Conservation (phyloP, 2,113 vertebrate genomes). For the Tetrax tetrax region DNA sequence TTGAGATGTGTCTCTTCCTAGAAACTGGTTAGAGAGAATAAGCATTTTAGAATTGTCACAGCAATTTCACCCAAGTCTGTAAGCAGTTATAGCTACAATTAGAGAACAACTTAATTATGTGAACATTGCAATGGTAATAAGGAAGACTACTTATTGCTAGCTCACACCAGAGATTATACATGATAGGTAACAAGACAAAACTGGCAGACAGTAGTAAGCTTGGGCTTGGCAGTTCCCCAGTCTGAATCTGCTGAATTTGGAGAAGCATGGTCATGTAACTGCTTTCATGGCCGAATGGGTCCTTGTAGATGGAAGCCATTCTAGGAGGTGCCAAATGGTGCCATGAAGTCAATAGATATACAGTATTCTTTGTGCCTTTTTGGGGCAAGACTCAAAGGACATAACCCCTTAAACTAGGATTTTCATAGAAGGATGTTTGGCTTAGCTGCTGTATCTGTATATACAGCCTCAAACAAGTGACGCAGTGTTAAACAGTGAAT, state of each 20-base stretch:
- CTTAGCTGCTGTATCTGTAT: background rate
- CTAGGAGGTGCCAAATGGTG: background rate
- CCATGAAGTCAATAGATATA: background rate
- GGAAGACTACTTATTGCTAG: background rate
- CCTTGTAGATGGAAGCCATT: background rate
- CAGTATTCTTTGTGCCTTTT: background rate
- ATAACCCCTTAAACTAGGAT: background rate
- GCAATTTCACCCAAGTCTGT: constrained; percentile 34
- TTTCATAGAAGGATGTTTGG: background rate
- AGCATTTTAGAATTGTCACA: constrained; percentile 40
- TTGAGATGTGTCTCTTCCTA: background rate
- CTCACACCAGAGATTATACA: constrained; percentile 17
- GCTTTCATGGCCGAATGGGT: background rate
- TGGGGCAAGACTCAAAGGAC: background rate
- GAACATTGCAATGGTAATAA: constrained; percentile 44
- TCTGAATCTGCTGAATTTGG: background rate
- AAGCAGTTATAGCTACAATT: constrained; percentile 34
- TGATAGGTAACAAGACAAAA: constrained; percentile 30
- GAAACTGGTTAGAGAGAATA: constrained; percentile 30
- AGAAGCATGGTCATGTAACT: background rate
- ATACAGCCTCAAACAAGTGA: background rate
- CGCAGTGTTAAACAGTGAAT: background rate
- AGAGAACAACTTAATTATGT: constrained; percentile 54
- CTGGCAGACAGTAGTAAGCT: background rate
- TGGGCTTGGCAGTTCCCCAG: background rate